These are phyloP conservation scores for Dendrocincla tyrannina DNA, from an alignment of 2,797 vertebrate species.

Conservation along the genomic window DNA sequence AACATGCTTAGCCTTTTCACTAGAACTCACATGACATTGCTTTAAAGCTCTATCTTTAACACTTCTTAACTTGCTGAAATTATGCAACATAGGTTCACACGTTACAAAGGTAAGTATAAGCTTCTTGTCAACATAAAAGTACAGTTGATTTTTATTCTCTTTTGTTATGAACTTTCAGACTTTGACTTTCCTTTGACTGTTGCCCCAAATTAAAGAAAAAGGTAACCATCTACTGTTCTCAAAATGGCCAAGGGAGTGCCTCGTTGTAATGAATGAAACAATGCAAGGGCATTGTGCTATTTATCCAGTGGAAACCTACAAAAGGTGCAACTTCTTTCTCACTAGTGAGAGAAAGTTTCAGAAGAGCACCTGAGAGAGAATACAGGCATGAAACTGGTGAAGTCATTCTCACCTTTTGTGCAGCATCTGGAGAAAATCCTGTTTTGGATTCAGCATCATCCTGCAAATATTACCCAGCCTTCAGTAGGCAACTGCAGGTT, in stretches of 20 bases:
- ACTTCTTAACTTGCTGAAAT: background rate
- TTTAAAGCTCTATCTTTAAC: background rate
- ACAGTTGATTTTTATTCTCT: background rate
- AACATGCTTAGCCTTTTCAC: background rate
- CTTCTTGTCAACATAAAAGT: background rate
- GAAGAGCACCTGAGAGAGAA: background rate
- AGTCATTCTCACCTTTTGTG: accelerated
- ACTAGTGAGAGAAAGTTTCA: background rate
- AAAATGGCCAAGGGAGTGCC: background rate
- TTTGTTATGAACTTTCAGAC: background rate
- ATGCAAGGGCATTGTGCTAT: background rate
- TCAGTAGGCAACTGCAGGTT: background rate
- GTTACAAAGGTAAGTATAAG: background rate
- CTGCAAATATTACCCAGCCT: background rate
- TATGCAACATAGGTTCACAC: background rate
- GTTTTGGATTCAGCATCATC: background rate
- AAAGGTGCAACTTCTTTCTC: background rate
- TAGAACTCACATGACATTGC: background rate
- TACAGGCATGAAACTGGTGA: background rate
- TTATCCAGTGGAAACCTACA: background rate
- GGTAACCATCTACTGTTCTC: background rate
- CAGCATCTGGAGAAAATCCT: background rate
- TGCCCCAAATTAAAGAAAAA: background rate
- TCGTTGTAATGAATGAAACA: accelerated
- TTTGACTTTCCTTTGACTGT: background rate